Base-by-base conservation (phyloP, 2,888 invertebrate species). In the Drosophila quinaria region DNA sequence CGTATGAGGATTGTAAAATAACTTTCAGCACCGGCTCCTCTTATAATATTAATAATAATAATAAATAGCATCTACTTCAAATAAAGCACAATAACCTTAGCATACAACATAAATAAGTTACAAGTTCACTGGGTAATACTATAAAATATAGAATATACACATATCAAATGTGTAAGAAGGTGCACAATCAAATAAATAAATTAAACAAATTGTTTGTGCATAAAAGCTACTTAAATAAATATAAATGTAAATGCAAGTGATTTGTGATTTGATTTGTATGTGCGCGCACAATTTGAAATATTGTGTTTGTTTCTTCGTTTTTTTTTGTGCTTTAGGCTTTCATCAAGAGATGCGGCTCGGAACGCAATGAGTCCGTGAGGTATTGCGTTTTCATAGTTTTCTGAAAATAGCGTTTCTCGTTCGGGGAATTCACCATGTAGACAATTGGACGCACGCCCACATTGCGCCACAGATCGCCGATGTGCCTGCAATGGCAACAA, bases 391-490 rank as follows among this genome's bases (percentile, higher is more conserved):
- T 93, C 90, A 93, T 92, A 5, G 92, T 92, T 74, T 92, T 92
- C 76, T 93, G 93, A 79, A 92, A 93, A 78, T 93, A 93, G 22
- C 92, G 92, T 74, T 93, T 93, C 80, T 93, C 93, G 81, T 92
- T 93, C 52, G 93, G 93, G 58, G 92, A 93, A 82, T 93, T 93
- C 2, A 93, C 92, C 81, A 92, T 92, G 62, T 93, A 93, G 11
- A 92, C 93, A 60, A 93, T 91, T 49, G 93, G 93, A 58, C 92
- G 91, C 6, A 93, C 93, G 58, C 92, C 92, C 51, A 92, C 92
- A 80, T 93, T 92, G 50, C 92, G 91, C 93, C 93, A 93, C 17
- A 93, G 69, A 69, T 92, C 92, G 33, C 92, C 92, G 64, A 93
- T 92, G 70, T 93, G 92, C 42, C 93, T 93, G 66, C 8, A 75